Evolutionary conservation across 2,888 invertebrate species (phyloP).

Genomic region (Dasysyrphus albostriatus): DNA sequence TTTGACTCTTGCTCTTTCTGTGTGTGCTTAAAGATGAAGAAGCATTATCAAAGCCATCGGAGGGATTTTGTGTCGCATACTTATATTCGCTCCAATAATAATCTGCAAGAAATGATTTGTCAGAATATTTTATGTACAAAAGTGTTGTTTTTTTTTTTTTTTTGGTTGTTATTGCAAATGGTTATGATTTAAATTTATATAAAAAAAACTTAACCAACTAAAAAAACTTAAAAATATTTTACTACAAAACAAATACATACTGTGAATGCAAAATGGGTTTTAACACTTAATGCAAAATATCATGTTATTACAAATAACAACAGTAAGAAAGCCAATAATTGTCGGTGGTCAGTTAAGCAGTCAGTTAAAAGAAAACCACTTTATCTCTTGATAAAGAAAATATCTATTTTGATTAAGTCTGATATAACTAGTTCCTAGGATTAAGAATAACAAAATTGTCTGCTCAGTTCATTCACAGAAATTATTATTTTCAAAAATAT

Average conservation of each 20-base stretch:
- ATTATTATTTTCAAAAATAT: too few species aligned
- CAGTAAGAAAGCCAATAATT: neutral
- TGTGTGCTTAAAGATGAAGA: constrained; percentile 13
- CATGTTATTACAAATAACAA: neutral
- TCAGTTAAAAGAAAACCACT: too few species aligned
- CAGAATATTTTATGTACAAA: neutral
- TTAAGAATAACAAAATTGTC: too few species aligned
- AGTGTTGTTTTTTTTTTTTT: too few species aligned
- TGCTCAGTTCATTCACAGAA: too few species aligned
- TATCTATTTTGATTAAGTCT: too few species aligned
- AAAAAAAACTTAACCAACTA: neutral
- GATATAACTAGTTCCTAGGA: too few species aligned
- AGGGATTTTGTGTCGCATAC: constrained; percentile 75
- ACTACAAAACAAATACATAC: constrained; percentile 4
- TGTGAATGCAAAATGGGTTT: neutral
- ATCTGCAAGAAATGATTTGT: constrained; percentile 27
- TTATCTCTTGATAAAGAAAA: too few species aligned
- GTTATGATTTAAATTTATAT: neutral
- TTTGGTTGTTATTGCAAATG: neutral
- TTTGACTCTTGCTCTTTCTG: neutral
- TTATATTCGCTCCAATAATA: constrained; percentile 76
- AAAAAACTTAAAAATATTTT: neutral
- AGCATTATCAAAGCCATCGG: constrained; percentile 48
- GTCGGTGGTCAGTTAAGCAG: too few species aligned
- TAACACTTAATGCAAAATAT: neutral